Evolutionary conservation across 2,797 vertebrate species (phyloP).

Genomic region (Gadopsis marmoratus): DNA sequence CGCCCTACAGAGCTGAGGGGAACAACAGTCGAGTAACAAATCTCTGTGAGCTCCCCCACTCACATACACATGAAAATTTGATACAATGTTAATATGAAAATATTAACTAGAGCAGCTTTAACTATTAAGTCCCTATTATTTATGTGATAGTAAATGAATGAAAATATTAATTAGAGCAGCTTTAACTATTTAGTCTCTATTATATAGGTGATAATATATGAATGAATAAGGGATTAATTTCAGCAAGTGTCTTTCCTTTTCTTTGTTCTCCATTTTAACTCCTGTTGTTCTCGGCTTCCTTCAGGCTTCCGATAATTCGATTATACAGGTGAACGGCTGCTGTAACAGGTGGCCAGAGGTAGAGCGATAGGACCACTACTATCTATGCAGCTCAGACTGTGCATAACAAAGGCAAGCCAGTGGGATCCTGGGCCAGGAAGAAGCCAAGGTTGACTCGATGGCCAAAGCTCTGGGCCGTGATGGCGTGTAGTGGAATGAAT

Average conservation of each 20-base stretch:
- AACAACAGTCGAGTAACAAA: not conserved
- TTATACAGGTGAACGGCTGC: conserved; percentile 59
- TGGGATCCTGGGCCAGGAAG: conserved; percentile 38
- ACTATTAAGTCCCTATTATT: not conserved
- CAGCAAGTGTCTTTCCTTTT: not conserved
- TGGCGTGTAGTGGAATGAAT: conserved; percentile 50
- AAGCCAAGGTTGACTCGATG: conserved; percentile 27
- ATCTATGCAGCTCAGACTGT: conserved; percentile 49
- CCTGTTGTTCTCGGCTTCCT: conserved; percentile 22
- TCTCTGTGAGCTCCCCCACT: not conserved
- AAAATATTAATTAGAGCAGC: not conserved
- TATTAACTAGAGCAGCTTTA: not conserved
- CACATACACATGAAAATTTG: not conserved
- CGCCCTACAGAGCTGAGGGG: not conserved
- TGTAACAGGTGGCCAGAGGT: conserved; percentile 52
- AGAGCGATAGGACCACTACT: conserved; percentile 24
- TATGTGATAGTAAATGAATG: not conserved
- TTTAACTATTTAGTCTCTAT: not conserved
- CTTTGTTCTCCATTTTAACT: conserved; percentile 10
- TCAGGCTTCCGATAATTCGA: conserved; percentile 43
- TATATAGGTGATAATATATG: not conserved
- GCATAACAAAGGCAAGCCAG: conserved; percentile 56
- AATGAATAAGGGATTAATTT: not conserved
- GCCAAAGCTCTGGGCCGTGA: conserved; percentile 27
- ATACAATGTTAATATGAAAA: not conserved